These are phyloP conservation scores for Hippocampus barbouri DNA, from an alignment of 2,113 vertebrate species.

Conservation along the genomic window DNA sequence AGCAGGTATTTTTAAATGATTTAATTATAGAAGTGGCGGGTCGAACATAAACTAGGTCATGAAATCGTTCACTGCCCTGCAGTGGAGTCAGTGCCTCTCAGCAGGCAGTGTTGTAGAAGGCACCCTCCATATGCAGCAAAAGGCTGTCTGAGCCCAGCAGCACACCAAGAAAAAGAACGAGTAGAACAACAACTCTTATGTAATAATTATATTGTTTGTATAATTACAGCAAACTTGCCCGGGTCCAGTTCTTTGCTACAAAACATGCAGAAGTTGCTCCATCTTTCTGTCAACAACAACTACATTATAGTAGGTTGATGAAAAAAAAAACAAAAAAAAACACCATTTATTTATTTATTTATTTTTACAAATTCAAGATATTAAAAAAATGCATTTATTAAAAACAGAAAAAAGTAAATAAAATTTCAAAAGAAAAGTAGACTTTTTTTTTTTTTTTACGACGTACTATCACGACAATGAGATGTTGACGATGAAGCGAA, in stretches of 20 bases:
- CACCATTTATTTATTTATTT: no score
- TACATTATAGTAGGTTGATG: no score
- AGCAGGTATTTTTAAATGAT: background rate
- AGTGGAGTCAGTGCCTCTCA: slow-evolving; percentile 15
- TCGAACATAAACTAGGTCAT: slow-evolving; percentile 38
- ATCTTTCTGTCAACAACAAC: no score
- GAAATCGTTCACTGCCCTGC: slow-evolving; percentile 34
- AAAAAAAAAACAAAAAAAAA: no score
- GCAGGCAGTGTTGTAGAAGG: slow-evolving; percentile 15
- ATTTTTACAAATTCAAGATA: no score
- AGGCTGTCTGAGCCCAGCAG: slow-evolving; percentile 21
- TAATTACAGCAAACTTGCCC: background rate
- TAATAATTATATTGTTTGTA: slow-evolving; percentile 20
- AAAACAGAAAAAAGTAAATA: no score
- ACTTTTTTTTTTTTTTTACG: no score
- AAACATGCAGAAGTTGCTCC: no score
- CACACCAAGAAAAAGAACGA: slow-evolving; percentile 5
- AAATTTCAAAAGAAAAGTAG: no score
- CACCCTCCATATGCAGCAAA: slow-evolving; percentile 8
- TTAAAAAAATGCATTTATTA: no score
- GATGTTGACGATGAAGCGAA: no score
- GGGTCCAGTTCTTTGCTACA: background rate
- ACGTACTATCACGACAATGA: no score
- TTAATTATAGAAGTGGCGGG: slow-evolving; percentile 19
- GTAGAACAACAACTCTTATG: slow-evolving; percentile 22